A percentile compares a stretch with the other conserved stretches of the same genome.
Evolutionary conservation across 2,113 vertebrate genomes (phyloP).

Genomic region (Haemorhous mexicanus): DNA sequence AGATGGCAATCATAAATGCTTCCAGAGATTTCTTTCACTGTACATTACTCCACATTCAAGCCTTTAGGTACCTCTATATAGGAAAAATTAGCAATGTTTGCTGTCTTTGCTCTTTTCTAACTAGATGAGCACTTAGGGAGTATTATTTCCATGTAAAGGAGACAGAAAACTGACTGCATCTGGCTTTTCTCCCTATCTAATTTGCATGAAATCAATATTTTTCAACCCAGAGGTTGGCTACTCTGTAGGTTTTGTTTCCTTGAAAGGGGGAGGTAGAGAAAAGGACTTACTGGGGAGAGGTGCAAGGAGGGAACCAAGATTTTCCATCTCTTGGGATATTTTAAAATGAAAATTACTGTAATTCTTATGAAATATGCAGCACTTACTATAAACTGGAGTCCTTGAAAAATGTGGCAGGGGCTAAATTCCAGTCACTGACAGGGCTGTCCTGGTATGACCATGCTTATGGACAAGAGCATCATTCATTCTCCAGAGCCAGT

Average conservation of each 20-base stretch:
- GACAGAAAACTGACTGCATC: conserved; percentile 45
- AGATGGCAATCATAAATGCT: conserved; percentile 27
- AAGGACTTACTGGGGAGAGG: not conserved
- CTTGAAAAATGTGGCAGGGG: not conserved
- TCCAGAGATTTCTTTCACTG: conserved; percentile 17
- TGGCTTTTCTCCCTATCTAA: conserved; percentile 1
- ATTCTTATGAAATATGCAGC: not conserved
- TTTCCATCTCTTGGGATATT: not conserved
- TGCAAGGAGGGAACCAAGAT: not conserved
- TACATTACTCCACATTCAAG: not conserved
- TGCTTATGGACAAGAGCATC: not conserved
- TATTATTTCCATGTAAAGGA: conserved; percentile 20
- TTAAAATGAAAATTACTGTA: not conserved
- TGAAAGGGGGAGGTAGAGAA: not conserved
- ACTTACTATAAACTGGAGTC: not conserved
- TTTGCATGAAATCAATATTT: conserved; percentile 63
- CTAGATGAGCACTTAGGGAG: not conserved
- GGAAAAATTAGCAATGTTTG: not conserved
- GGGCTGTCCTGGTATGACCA: conserved; percentile 36
- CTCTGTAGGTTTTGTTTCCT: not conserved
- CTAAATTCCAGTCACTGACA: not conserved
- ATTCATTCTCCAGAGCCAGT: conserved; percentile 22
- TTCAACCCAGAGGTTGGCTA: conserved; percentile 22
- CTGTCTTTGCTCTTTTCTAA: conserved; percentile 19
- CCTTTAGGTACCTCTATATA: conserved; percentile 4